Percentiles rank a stretch among this genome's conserved stretches.
phyloP scores from a whole-genome alignment of 2,113 vertebrate genomes.

The Malurus elegans region DNA sequence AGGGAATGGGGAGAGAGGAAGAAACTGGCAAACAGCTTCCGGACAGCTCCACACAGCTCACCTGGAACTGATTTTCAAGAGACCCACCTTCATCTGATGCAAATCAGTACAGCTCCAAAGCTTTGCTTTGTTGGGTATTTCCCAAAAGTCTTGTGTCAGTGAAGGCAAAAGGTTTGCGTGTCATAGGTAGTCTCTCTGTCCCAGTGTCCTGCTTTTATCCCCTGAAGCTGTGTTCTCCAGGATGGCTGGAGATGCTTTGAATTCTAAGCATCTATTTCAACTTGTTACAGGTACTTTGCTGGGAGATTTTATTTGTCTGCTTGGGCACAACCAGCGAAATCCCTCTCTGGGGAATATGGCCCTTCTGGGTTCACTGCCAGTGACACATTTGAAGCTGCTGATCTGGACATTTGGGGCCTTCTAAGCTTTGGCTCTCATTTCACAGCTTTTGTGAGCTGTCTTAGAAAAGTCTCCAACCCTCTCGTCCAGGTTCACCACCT shows the following conservation, averaged over 20 bases:
- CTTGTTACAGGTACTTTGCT: not conserved
- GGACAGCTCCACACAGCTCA: not conserved
- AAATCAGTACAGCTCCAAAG: not conserved
- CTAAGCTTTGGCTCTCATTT: not conserved
- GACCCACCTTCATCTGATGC: not conserved
- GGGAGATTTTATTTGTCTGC: not conserved
- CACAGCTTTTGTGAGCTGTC: conserved; percentile 18
- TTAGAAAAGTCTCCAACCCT: conserved; percentile 29
- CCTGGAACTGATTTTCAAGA: conserved; percentile 23
- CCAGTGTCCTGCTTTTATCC: not conserved
- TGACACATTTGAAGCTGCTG: conserved; percentile 11
- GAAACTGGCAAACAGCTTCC: not conserved
- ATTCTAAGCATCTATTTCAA: not conserved
- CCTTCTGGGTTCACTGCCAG: not conserved
- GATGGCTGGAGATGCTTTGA: not conserved
- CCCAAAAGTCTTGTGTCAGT: not conserved
- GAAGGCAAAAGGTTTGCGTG: not conserved
- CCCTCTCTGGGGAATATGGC: not conserved
- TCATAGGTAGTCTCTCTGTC: not conserved
- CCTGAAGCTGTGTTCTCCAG: not conserved
- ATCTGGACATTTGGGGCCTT: not conserved
- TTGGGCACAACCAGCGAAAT: conserved; percentile 19
- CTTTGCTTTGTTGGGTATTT: not conserved
- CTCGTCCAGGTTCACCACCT: not conserved
- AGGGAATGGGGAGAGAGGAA: not conserved